A percentile compares a stretch with the other conserved stretches of the same genome.
Conservation (phyloP, 2,888 invertebrate genomes). For the Leucophenga maculata region DNA sequence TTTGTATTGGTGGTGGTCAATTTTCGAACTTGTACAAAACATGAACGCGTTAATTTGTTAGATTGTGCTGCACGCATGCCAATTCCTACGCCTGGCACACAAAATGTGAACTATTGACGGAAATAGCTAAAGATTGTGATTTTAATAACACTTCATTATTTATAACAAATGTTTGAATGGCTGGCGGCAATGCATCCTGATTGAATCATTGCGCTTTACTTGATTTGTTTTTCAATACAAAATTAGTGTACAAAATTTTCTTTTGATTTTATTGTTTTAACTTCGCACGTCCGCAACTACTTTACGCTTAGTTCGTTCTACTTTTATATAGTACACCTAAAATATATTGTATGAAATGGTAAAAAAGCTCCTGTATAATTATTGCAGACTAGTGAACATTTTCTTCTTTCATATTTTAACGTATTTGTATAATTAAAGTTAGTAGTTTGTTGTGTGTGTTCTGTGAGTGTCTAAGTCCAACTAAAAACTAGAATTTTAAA, state of each 20-base stretch:
- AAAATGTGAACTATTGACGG: background rate
- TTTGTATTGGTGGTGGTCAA: slow-evolving; percentile 32
- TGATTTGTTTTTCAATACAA: too few relatives aligned
- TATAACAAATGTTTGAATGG: background rate
- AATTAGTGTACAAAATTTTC: background rate
- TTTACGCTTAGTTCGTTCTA: background rate
- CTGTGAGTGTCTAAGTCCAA: background rate
- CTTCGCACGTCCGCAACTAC: background rate
- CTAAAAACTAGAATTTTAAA: background rate
- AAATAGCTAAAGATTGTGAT: too few relatives aligned
- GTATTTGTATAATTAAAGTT: background rate
- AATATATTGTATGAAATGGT: background rate
- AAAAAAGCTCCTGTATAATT: slow-evolving; percentile 2
- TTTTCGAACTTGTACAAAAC: slow-evolving; percentile 16
- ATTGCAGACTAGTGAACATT: slow-evolving; percentile 42
- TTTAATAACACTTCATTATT: too few relatives aligned
- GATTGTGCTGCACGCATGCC: slow-evolving; percentile 9
- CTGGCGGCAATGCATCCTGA: background rate
- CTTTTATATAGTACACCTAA: background rate
- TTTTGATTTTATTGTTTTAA: slow-evolving; percentile 4
- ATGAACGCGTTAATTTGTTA: background rate
- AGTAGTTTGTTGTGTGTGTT: too few relatives aligned
- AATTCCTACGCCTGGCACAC: background rate
- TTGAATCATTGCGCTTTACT: too few relatives aligned
- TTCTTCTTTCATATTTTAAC: slow-evolving; percentile 35